Conservation (phyloP, 2,888 invertebrate genomes). For the Rapana venosa region DNA sequence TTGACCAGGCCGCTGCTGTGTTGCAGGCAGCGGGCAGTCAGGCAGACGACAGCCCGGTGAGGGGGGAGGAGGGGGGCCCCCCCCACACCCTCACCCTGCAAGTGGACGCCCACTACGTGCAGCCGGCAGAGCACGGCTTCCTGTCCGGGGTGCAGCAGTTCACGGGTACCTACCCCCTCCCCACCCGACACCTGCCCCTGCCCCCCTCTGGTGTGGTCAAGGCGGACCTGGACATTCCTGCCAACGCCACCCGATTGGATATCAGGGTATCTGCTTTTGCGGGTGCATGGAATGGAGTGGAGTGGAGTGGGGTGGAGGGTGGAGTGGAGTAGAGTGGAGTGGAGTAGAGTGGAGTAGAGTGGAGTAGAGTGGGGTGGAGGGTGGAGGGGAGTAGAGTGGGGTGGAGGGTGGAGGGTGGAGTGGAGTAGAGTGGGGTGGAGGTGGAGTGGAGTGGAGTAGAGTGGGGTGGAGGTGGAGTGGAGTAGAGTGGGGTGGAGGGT, state of each 20-base stretch:
- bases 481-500: no score
- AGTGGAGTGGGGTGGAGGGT: neutral
- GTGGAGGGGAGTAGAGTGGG: no score
- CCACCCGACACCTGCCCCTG: conserved; percentile 55
- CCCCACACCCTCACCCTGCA: conserved; percentile 50
- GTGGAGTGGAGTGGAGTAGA: no score
- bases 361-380: no score
- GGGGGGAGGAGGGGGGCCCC: conserved; percentile 47
- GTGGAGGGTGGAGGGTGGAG: no score
- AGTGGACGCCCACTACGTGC: conserved; percentile 42
- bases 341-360: no score
- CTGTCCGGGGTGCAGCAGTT: conserved; percentile 43
- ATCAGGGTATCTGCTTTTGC: conserved; percentile 45
- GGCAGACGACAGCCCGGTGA: conserved; percentile 60
- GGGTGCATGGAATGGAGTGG: neutral
- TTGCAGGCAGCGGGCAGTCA: conserved; percentile 61
- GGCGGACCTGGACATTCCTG: conserved; percentile 52
- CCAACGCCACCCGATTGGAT: conserved; percentile 48
- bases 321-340: no score
- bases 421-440: no score
- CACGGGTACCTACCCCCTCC: conserved; percentile 57
- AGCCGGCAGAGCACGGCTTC: conserved; percentile 34
- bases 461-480: no score
- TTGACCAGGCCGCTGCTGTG: neutral
- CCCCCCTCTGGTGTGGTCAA: conserved; percentile 48